Percentiles rank a stretch among this genome's conserved stretches.
Conservation (phyloP, 2,888 invertebrate species). For the Caenorhabditis japonica region DNA sequence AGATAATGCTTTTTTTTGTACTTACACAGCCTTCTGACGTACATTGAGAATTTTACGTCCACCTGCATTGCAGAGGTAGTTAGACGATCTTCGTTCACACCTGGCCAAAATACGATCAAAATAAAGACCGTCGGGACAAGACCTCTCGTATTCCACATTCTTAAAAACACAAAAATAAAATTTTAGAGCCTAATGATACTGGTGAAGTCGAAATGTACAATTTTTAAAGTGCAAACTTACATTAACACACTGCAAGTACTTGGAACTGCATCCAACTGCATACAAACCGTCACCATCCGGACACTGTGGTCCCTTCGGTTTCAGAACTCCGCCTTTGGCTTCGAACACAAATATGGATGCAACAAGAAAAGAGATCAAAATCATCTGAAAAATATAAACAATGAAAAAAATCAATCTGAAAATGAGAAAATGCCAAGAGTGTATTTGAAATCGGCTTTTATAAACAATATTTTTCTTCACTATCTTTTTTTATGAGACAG, state of each 20-base stretch:
- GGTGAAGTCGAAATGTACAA: too few species aligned
- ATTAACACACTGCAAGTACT: conserved; percentile 35
- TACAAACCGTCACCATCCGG: conserved; percentile 46
- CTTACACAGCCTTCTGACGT: conserved; percentile 45
- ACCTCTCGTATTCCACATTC: conserved; percentile 26
- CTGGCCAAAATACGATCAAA: conserved; percentile 32
- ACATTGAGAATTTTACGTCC: conserved; percentile 2
- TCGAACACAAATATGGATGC: conserved; percentile 2
- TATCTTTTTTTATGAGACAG: not conserved
- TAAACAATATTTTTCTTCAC: conserved; percentile 15
- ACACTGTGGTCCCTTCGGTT: conserved; percentile 24
- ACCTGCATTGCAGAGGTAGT: conserved; percentile 12
- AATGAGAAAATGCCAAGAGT: not conserved
- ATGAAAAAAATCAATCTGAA: not conserved
- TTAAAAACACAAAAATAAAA: conserved; percentile 18
- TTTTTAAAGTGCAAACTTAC: too few species aligned
- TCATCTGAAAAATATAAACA: conserved; percentile 37
- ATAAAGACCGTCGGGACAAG: conserved; percentile 33
- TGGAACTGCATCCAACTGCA: conserved; percentile 29
- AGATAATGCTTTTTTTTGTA: too few species aligned
- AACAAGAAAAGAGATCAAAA: conserved; percentile 31
- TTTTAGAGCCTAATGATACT: not conserved
- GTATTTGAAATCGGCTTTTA: conserved; percentile 21
- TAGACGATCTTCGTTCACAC: conserved; percentile 29
- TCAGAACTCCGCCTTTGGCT: conserved; percentile 6